Base-by-base conservation (phyloP, 2,113 vertebrate species). In the Onychostoma macrolepis region DNA sequence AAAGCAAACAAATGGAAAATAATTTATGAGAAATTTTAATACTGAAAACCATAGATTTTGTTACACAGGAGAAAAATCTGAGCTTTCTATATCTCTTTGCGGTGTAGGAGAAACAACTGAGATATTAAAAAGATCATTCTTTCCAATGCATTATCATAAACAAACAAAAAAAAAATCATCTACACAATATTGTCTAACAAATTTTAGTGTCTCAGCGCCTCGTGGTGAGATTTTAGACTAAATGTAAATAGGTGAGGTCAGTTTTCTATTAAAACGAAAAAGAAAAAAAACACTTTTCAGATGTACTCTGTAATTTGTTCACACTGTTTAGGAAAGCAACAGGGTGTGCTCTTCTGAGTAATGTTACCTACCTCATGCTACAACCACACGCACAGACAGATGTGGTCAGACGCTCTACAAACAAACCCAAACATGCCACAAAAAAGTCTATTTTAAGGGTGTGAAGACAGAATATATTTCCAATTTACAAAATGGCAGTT, bases 271-370 rank as follows among this genome's bases (percentile, higher is more conserved):
- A 83, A 82, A 61, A n/a, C 7, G 17, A 1, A 5, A 1, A 36
- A 3, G 6, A 43, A 45, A 10, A 24, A 61, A 61, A n/a, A 61
- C 0, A 1, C 17, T 21, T 63, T 71, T 76, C 30, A 89, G 87
- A 85, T 56, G 26, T 72, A 58, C 77, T 80, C 53, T 87, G 65
- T 82, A 87, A 87, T 87, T 86, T 83, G 71, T 89, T 87, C 58
- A 81, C 86, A 85, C 83, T 87, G 86, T 87, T 89, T 87, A 87
- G 88, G 81, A 85, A 87, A 85, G 85, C 58, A 85, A 75, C 81
- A 75, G 85, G 85, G 88, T 80, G 82, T 87, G 76, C 78, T 83
- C 75, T 36, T 86, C 11, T 82, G 72, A 85, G 83, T 87, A 85
- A 87, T 72, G 61, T 83, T 77, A 87, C 88, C 86, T 83, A 85